Percentiles rank a stretch among this genome's conserved stretches.
phyloP scores from a whole-genome alignment of 2,797 vertebrate species.

The Sus cebifrons region DNA sequence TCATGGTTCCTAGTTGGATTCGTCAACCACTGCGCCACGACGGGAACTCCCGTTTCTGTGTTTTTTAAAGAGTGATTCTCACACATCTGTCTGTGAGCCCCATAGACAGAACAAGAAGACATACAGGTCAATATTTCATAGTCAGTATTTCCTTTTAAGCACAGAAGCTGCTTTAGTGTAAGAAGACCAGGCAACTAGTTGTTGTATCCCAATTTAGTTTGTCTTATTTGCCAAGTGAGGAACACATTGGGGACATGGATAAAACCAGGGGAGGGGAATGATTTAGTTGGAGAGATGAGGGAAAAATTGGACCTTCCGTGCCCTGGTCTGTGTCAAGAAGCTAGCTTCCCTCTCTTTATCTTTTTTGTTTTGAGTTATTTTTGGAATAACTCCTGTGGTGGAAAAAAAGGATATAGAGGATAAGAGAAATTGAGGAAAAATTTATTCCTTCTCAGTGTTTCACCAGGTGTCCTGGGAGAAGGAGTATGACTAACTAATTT shows the following conservation, averaged over 20 bases:
- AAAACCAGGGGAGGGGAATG: not conserved
- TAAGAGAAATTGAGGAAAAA: constrained; percentile 47
- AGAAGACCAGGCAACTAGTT: constrained; percentile 15
- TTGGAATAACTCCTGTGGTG: constrained; percentile 23
- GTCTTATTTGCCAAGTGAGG: not conserved
- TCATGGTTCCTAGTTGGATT: too few relatives aligned
- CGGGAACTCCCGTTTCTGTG: not conserved
- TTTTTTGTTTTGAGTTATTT: constrained; percentile 52
- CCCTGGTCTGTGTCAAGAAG: not conserved
- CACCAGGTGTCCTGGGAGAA: not conserved
- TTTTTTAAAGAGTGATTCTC: not conserved
- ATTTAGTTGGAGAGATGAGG: not conserved
- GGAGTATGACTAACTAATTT: not conserved
- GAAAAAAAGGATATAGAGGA: constrained; percentile 16
- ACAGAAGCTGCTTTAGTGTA: not conserved
- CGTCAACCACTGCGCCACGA: too few relatives aligned
- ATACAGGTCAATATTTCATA: not conserved
- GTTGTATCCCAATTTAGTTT: not conserved
- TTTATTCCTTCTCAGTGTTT: not conserved
- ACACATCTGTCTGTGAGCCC: not conserved
- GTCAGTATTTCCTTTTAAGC: constrained; percentile 47
- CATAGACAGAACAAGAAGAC: constrained; percentile 17
- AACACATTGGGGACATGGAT: not conserved
- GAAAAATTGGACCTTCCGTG: not conserved
- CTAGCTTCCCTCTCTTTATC: not conserved